Evolutionary conservation across 1,140 invertebrate genomes (phyloP).

Genomic region (Antheraea mylitta): DNA sequence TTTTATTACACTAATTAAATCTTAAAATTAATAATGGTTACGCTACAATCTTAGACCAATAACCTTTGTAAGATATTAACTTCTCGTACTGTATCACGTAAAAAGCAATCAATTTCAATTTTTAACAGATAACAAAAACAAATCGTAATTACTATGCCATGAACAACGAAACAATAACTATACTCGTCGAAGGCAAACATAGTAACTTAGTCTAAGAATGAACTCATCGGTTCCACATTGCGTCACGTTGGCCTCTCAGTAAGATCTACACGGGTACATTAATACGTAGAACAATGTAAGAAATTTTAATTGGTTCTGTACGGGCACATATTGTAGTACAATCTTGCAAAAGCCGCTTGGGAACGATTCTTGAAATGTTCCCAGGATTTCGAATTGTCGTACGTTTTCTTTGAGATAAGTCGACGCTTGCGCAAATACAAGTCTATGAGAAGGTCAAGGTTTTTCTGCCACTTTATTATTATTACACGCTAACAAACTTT

Average conservation of each 20-base stretch:
- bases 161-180: constrained; percentile 6
- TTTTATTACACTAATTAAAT: background rate
- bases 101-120: constrained; percentile 11
- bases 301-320: constrained; percentile 15
- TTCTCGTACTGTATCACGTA: background rate
- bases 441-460: constrained; percentile 7
- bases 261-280: constrained; percentile 19
- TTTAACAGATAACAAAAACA: constrained; percentile 14
- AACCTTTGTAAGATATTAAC: background rate
- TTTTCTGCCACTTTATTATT: background rate
- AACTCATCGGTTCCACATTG: constrained; percentile 33
- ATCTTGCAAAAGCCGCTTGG: background rate
- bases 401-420: constrained; percentile 4
- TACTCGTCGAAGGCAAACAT: constrained; percentile 6
- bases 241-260: constrained; percentile 33
- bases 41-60: background rate
- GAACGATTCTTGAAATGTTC: background rate
- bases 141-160: constrained; percentile 18
- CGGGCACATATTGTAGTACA: background rate
- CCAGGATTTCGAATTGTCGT: background rate
- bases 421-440: background rate
- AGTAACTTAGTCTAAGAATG: constrained; percentile 7
- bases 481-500: too few species aligned
- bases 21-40: background rate
- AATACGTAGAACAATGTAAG: constrained; percentile 18